Evolutionary conservation across 2,888 invertebrate species (phyloP), one percentile per base, ranked within the genome.

Genomic region (Aphrophora alni): DNA sequence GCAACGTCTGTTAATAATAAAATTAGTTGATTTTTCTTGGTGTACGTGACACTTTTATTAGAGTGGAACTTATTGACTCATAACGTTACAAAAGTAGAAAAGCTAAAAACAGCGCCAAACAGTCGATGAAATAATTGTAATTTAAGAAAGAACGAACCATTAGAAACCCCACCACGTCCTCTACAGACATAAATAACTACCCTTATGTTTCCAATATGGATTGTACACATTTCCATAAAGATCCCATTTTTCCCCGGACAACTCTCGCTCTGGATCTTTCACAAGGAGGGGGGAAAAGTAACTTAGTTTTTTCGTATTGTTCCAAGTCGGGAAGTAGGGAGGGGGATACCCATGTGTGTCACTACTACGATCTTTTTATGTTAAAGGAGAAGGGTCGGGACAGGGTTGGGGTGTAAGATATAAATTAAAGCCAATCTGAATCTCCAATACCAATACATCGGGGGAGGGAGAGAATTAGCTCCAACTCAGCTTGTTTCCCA

Each of bases 221-320:
- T 77, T 77, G 69, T 70, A 77, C 76, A 76, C 78, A 81, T 81
- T 81, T 78, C 81, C 81, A 81, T 81, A 75, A 81, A 78, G 78
- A 81, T 78, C 51, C 81, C 81, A 81, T 81, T 81, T 78, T 81
- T 78, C 78, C 74, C 12, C 33, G 38, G 33, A 69, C 77, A 59
- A 21, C 59, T 59, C 59, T 5, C 59, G 59, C 14, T 59, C 59
- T 59, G 59, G 59, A 59, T 59, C 44, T 44, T 59, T 59, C 59
- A 21, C 59, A 28, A 76, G 71, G 72, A 38, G 78, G 24, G 76
- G 80, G 44, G 72, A 72, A 51, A 76, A 75, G 73, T 38, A 70
- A 81, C 75, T 81, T 81, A 81, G 81, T 81, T 81, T 81, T 81
- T 81, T 81, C 77, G 38, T 73, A 81, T 81, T 81, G 81, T 81